Evolutionary conservation across 2,113 vertebrate genomes (phyloP).

Genomic region (Nyctereutes procyonoides): DNA sequence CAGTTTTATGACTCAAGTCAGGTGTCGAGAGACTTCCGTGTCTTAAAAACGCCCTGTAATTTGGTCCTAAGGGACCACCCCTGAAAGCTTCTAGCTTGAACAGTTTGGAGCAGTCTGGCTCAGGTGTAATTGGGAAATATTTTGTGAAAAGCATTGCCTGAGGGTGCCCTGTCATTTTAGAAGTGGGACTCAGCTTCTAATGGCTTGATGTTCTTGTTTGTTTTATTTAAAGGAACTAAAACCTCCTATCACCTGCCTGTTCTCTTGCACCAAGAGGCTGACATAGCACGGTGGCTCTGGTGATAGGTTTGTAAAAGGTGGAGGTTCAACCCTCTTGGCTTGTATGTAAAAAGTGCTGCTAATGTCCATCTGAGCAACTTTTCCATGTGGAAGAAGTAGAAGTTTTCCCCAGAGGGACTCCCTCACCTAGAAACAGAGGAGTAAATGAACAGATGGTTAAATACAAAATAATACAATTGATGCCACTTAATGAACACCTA

Average conservation of each 20-base stretch:
- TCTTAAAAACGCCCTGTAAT: background rate
- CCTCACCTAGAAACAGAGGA: background rate
- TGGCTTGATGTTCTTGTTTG: background rate
- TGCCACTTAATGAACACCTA: background rate
- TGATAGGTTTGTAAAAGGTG: background rate
- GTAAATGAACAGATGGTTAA: background rate
- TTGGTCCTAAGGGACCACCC: background rate
- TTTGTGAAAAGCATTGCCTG: background rate
- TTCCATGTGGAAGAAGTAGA: no score
- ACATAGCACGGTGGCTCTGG: background rate
- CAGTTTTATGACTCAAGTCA: background rate
- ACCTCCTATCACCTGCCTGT: background rate
- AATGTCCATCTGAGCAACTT: background rate
- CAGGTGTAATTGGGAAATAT: background rate
- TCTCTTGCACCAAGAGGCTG: background rate
- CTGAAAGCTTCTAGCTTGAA: background rate
- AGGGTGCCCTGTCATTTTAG: background rate
- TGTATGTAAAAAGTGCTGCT: background rate
- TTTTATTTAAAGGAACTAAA: conserved; percentile 3
- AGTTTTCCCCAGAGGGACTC: background rate
- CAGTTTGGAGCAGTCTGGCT: background rate
- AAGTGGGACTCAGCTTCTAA: background rate
- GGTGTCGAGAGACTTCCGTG: background rate
- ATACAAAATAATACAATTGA: background rate
- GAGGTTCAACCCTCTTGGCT: fast-evolving